These are phyloP conservation scores for Rhinophrynus dorsalis DNA, from an alignment of 2,797 vertebrate species.

Conservation along the genomic window DNA sequence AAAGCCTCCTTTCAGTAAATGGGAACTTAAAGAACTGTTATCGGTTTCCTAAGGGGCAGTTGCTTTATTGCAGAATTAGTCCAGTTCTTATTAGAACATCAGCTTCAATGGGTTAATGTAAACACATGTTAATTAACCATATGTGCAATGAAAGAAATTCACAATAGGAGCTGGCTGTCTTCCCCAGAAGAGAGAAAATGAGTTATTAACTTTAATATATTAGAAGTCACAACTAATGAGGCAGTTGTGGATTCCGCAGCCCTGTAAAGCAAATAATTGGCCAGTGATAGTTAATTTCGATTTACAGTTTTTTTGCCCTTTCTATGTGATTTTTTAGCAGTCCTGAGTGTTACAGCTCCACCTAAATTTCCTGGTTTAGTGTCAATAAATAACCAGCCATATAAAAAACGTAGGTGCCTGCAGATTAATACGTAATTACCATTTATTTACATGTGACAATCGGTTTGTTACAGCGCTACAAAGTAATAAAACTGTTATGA, in stretches of 20 bases:
- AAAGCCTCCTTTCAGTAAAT: no score
- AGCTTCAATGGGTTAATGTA: not conserved
- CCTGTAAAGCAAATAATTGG: not conserved
- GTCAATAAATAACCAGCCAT: conserved; percentile 6
- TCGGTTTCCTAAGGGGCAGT: no score
- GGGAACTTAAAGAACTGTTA: no score
- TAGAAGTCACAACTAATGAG: not conserved
- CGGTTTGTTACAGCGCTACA: not conserved
- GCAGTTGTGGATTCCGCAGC: not conserved
- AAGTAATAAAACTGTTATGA: no score
- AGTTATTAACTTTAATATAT: conserved; percentile 46
- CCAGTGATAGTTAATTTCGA: not conserved
- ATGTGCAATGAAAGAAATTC: not conserved
- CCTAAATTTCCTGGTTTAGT: conserved; percentile 1
- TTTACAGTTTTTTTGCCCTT: conserved; percentile 2
- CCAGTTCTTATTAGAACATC: no score
- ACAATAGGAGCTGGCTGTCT: conserved; percentile 48
- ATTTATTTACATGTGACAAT: not conserved
- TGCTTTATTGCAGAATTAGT: no score
- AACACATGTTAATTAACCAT: not conserved
- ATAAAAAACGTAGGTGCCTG: not conserved
- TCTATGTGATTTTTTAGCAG: not conserved
- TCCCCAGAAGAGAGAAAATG: conserved; percentile 50
- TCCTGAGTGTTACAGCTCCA: not conserved
- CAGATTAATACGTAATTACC: not conserved